Evolutionary conservation across 2,797 vertebrate genomes (phyloP).

Genomic region (Acanthopagrus latus): DNA sequence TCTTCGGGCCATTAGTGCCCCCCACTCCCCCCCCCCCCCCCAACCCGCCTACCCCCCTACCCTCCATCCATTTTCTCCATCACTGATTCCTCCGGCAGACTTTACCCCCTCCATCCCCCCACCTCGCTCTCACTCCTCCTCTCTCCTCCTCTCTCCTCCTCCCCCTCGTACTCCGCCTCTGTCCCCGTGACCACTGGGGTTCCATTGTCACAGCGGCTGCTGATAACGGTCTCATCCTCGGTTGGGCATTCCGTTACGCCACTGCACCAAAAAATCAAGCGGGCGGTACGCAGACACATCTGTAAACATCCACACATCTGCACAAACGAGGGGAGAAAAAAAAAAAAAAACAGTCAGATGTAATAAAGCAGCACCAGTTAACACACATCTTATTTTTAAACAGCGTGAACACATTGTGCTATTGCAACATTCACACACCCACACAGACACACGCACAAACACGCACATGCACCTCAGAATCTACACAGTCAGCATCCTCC

Average conservation of each 20-base stretch:
- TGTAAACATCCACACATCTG: constrained; percentile 18
- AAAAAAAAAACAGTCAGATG: neutral
- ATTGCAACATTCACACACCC: constrained; percentile 18
- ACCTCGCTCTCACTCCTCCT: constrained; percentile 42
- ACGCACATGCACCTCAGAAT: constrained; percentile 22
- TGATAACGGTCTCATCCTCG: constrained; percentile 63
- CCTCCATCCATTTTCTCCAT: constrained; percentile 83
- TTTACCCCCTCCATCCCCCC: constrained; percentile 63
- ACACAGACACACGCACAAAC: neutral
- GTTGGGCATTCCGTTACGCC: constrained; percentile 62
- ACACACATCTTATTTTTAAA: constrained; percentile 2
- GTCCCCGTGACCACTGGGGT: constrained; percentile 77
- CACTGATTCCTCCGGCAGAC: constrained; percentile 80
- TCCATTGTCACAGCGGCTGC: constrained; percentile 75
- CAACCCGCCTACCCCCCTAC: constrained; percentile 22
- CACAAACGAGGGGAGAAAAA: neutral
- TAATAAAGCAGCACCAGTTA: neutral
- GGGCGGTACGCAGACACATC: constrained; percentile 1
- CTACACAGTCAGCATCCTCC: constrained; percentile 73
- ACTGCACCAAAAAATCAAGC: constrained; percentile 72
- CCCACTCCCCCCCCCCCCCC: constrained; percentile 58
- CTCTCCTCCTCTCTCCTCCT: constrained; percentile 54
- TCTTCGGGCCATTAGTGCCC: constrained; percentile 82
- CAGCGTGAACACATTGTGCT: constrained; percentile 16
- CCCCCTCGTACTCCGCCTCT: constrained; percentile 49